Percentiles rank a stretch among this genome's conserved stretches.
phyloP scores from a whole-genome alignment of 2,797 vertebrate species.

The Acropternis orthonyx region DNA sequence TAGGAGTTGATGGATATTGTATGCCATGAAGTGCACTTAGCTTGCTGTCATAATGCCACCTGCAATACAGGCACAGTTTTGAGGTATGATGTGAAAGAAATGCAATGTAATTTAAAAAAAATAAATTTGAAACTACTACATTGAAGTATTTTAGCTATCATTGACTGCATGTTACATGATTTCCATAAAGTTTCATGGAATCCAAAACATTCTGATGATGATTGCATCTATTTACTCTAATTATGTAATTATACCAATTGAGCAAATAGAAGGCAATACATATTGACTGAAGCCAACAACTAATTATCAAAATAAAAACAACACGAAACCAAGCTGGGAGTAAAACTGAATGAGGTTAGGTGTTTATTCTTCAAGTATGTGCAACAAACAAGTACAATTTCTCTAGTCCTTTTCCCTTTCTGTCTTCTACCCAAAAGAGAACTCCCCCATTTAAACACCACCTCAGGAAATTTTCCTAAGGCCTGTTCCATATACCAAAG shows the following conservation, averaged over 20 bases:
- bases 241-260: slow-evolving; percentile 56
- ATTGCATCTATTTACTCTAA: slow-evolving; percentile 58
- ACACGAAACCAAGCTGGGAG: not conserved
- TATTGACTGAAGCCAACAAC: not conserved
- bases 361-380: not conserved
- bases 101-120: not conserved
- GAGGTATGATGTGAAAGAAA: not conserved
- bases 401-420: not conserved
- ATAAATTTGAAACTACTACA: not conserved
- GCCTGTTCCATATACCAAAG: not conserved
- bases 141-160: not conserved
- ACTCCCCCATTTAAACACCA: not conserved
- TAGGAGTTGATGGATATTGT: not conserved
- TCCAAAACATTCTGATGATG: slow-evolving; percentile 30
- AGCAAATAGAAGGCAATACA: slow-evolving; percentile 29
- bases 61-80: not conserved
- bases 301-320: slow-evolving; percentile 51
- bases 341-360: not conserved
- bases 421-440: not conserved
- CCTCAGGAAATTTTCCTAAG: not conserved
- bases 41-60: not conserved
- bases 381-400: not conserved
- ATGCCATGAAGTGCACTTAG: not conserved
- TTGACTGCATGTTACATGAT: not conserved
- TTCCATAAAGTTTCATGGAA: slow-evolving; percentile 42